Conservation (phyloP, 2,113 vertebrate genomes). For the Crypturellus undulatus region DNA sequence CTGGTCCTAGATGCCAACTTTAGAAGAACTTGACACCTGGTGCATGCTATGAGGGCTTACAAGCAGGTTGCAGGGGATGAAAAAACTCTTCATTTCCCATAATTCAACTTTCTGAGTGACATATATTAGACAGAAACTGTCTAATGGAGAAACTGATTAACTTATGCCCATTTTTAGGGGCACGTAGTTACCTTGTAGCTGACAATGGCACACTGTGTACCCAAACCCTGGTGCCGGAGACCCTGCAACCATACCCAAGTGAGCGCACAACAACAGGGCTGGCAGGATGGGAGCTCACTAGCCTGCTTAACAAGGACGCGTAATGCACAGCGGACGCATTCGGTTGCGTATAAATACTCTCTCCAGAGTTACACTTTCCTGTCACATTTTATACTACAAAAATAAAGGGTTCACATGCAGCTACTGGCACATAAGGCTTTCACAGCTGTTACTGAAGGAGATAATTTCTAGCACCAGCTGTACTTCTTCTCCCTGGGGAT, state of each 20-base stretch:
- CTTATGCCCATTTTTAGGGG: not conserved
- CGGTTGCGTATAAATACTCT: conserved; percentile 43
- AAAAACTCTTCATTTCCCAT: fast-evolving
- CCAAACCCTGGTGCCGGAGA: not conserved
- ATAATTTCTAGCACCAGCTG: conserved; percentile 59
- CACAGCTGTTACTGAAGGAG: conserved; percentile 64
- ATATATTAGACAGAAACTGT: not conserved
- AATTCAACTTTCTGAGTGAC: not conserved
- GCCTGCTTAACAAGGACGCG: conserved; percentile 43
- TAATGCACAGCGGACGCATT: conserved; percentile 40
- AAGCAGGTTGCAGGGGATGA: not conserved
- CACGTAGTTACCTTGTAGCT: not conserved
- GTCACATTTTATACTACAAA: conserved; percentile 54
- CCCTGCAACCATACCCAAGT: not conserved
- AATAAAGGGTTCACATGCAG: conserved; percentile 47
- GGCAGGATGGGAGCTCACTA: not conserved
- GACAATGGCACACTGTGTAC: not conserved
- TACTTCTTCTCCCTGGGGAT: conserved; percentile 35
- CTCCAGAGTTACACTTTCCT: conserved; percentile 24
- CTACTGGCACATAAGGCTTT: conserved; percentile 56
- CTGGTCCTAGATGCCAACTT: not conserved
- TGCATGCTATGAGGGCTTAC: not conserved
- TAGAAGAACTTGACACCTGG: not conserved
- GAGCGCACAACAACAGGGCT: not conserved
- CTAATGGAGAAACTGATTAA: not conserved